Conservation (phyloP, 2,797 vertebrate species). For the Champsocephalus gunnari region DNA sequence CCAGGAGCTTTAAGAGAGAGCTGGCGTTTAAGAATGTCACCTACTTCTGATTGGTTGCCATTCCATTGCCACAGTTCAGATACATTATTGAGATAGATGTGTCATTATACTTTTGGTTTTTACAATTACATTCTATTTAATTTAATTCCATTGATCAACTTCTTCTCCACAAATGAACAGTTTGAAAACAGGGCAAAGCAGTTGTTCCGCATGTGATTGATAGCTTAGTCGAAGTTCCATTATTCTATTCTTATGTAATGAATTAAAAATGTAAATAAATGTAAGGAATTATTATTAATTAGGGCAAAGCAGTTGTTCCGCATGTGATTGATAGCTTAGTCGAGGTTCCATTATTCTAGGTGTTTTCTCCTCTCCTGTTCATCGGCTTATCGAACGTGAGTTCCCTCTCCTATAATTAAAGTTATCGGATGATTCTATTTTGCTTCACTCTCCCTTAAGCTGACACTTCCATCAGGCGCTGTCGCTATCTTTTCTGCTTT, state of each 20-base stretch:
- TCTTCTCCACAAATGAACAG: slow-evolving; percentile 26
- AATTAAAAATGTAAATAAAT: too few species aligned
- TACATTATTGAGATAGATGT: slow-evolving; percentile 56
- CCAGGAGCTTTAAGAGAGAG: slow-evolving; percentile 65
- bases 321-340: slow-evolving; percentile 37
- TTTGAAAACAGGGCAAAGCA: slow-evolving; percentile 31
- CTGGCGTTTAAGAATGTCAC: slow-evolving; percentile 70
- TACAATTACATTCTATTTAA: slow-evolving; percentile 54
- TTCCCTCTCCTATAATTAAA: slow-evolving; percentile 50
- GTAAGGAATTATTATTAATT: too few species aligned
- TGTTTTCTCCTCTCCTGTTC: slow-evolving; percentile 49
- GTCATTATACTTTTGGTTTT: slow-evolving; percentile 54
- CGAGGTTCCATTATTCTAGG: slow-evolving; percentile 19
- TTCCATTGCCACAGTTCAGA: slow-evolving; percentile 74
- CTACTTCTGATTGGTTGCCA: slow-evolving; percentile 79
- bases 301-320: slow-evolving; percentile 40
- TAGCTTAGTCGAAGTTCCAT: slow-evolving; percentile 17
- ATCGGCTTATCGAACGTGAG: slow-evolving; percentile 46
- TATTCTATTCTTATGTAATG: neutral
- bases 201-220: slow-evolving; percentile 35
- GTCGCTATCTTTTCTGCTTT: slow-evolving; percentile 51
- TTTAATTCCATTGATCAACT: slow-evolving; percentile 56
- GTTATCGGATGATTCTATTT: slow-evolving; percentile 58
- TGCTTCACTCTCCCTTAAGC: slow-evolving; percentile 59
- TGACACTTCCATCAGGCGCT: slow-evolving; percentile 62